Evolutionary conservation across 2,113 vertebrate genomes (phyloP), one percentile per base, ranked within the genome.

Genomic region (Calyptommatus sinebrachiatus): DNA sequence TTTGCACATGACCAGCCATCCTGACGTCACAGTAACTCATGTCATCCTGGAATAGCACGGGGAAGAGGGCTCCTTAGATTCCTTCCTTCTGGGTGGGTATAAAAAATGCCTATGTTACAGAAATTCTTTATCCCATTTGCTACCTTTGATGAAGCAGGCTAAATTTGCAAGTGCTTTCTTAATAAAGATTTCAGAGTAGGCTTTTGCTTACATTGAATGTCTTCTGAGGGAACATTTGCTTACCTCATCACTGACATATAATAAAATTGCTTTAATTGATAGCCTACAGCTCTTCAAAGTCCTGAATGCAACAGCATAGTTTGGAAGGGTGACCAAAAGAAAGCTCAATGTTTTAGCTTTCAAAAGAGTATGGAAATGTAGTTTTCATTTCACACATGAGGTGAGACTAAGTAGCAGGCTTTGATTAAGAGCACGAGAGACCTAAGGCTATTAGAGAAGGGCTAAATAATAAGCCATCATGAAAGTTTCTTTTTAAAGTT

Each of bases 41-140:
- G 35, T 5, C 5, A 41, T 41, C 35, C 35, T 41, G 35, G 35
- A 2, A 41, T 41, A 41, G 35, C 35, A 41, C 5, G 35, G 35
- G 35, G 35, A 41, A 41, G 35, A 41, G 5, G 35, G 35, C 3
- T 5, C 35, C 5, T 41, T 41, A 41, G 35, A 41, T 5, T 41
- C 35, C 35, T 5, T 41, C 35, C 35, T 41, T 2, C 35, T 41
- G 35, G 35, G 5, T 41, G 35, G 35, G 35, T 41, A 41, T 5
- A 41, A 41, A 41, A 41, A 41, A 5, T 2, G 3, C 35, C 35
- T 41, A 41, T 41, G 35, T 41, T 41, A 41, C 62, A 72, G 16
- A 46, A 76, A 79, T 80, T 45, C 41, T 66, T 68, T 76, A 81
- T 2, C 88, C 88, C 74, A 28, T 74, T 76, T 86, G 31, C 14